These are phyloP conservation scores for Deroptyus accipitrinus DNA, from an alignment of 2,113 vertebrate genomes.

Conservation along the genomic window DNA sequence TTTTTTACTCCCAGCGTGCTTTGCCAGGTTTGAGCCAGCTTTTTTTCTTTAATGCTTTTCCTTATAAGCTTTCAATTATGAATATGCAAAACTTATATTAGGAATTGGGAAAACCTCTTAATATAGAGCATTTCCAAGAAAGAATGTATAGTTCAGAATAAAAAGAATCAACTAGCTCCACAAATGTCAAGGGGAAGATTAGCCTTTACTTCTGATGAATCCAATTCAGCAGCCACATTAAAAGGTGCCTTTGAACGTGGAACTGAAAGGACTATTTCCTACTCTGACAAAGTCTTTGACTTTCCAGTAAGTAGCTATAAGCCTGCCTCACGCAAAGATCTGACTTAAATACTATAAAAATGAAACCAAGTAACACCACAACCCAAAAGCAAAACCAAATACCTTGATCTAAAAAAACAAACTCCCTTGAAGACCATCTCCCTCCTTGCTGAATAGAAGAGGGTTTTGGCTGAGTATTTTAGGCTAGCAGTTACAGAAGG, in stretches of 20 bases:
- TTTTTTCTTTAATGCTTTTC: background rate
- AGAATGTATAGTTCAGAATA: background rate
- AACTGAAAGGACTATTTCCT: background rate
- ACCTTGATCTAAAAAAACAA: background rate
- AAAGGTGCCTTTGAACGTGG: background rate
- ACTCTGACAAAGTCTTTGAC: background rate
- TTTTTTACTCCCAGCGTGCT: background rate
- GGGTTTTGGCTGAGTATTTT: background rate
- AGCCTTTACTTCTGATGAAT: slow-evolving; percentile 18
- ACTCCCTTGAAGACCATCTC: background rate
- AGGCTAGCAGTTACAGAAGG: background rate
- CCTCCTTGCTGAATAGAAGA: background rate
- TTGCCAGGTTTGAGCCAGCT: background rate
- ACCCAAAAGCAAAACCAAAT: background rate
- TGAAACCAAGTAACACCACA: background rate
- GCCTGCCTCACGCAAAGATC: background rate
- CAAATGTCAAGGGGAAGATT: slow-evolving; percentile 46
- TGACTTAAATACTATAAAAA: background rate
- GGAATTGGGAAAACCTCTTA: background rate
- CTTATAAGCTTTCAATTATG: background rate
- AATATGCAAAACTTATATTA: background rate
- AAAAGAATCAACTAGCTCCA: background rate
- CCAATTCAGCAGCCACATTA: background rate
- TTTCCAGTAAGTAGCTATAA: background rate
- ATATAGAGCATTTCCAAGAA: slow-evolving; percentile 8